These are phyloP conservation scores for Poeciliopsis occidentalis DNA, from an alignment of 2,113 vertebrate genomes.

Conservation along the genomic window DNA sequence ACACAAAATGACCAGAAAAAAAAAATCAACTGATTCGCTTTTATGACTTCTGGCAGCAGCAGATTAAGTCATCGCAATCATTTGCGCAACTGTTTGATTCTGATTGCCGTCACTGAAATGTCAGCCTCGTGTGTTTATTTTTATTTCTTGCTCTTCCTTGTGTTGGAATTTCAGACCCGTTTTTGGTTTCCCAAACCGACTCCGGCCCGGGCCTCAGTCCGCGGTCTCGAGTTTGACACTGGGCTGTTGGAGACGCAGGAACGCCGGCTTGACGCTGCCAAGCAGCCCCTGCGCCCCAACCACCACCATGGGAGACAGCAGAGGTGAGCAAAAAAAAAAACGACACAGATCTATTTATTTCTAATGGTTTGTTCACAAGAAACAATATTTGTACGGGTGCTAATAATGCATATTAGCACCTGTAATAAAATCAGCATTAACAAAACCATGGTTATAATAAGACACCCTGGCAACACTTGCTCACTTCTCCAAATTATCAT, in stretches of 20 bases:
- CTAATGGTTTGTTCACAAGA: not conserved
- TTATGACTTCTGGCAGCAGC: not conserved
- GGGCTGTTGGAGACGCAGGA: conserved; percentile 45
- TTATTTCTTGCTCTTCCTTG: conserved; percentile 23
- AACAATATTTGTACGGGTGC: not conserved
- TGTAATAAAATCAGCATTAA: conserved; percentile 6
- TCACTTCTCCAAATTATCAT: not conserved
- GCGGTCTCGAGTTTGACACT: conserved; percentile 78
- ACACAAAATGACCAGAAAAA: conserved; percentile 15
- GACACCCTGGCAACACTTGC: not conserved
- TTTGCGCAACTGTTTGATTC: no score
- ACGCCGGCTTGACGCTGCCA: conserved; percentile 41
- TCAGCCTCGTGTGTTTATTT: not conserved
- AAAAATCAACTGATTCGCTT: conserved; percentile 1
- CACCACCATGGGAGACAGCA: conserved; percentile 81
- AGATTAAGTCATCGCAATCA: accelerated
- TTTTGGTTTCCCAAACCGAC: conserved; percentile 69
- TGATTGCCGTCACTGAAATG: accelerated
- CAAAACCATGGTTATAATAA: not conserved
- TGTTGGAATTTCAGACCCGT: conserved; percentile 70
- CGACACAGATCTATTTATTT: not conserved
- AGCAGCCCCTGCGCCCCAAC: conserved; percentile 12
- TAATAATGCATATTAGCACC: not conserved
- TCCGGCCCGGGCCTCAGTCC: conserved; percentile 82
- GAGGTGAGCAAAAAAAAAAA: conserved; percentile 71